These are phyloP conservation scores for Pseudococcus jackbeardsleyi DNA, from an alignment of 2,888 invertebrate genomes.

Conservation along the genomic window DNA sequence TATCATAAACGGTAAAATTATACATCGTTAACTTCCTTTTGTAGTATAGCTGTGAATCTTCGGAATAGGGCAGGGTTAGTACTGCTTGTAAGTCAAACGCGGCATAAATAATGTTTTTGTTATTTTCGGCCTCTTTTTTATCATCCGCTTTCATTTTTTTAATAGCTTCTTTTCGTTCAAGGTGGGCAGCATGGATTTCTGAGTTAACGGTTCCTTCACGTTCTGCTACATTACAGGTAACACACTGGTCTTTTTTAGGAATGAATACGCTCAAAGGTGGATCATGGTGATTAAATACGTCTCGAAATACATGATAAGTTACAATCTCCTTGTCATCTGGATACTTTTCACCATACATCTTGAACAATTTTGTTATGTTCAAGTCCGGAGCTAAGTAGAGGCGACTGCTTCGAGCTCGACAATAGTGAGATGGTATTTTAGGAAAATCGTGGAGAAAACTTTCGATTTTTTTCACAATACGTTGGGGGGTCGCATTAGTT, in stretches of 20 bases:
- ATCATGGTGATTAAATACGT: not conserved
- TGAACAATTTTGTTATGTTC: not conserved
- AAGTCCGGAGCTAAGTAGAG: not conserved
- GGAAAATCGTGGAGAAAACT: not conserved
- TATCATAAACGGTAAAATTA: slow-evolving; percentile 63
- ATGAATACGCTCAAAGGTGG: not conserved
- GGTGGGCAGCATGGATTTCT: not conserved
- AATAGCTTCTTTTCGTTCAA: not conserved
- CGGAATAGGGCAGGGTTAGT: not conserved
- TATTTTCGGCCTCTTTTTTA: not conserved
- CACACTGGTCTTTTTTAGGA: not conserved
- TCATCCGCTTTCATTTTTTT: not conserved
- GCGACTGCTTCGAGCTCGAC: not conserved
- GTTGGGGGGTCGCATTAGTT: not conserved
- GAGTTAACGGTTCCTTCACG: too few relatives aligned
- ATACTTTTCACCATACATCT: too few relatives aligned
- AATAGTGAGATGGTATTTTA: not conserved
- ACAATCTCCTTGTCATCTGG: not conserved
- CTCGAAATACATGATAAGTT: not conserved
- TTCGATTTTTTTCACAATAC: not conserved
- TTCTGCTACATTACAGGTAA: not conserved
- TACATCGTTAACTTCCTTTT: slow-evolving; percentile 35
- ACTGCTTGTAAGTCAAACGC: not conserved
- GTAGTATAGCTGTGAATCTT: slow-evolving; percentile 40
- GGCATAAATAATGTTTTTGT: not conserved